Evolutionary conservation across 2,888 invertebrate species (phyloP), one percentile per base, ranked within the genome.

Genomic region (Xestia c-nigrum): DNA sequence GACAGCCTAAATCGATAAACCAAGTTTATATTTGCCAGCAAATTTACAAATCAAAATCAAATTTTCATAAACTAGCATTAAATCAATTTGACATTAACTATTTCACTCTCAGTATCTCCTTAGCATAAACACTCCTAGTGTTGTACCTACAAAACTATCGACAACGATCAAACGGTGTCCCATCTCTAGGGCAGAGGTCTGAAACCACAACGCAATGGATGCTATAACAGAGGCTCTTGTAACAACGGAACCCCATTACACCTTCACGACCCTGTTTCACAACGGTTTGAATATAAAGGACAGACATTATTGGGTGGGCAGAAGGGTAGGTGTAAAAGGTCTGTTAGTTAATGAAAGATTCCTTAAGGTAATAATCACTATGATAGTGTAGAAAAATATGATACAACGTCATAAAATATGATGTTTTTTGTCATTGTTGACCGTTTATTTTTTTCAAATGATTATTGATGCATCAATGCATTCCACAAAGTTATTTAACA

Each of bases 181-280:
- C 84, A 71, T 9, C 80, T 67, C 70, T 72, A 75, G 43, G 40
- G 9, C 75, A 75, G 59, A 65, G 80, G 80, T 63, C 71, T 31
- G 16, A 57, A 67, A 80, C 83, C 83, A 63, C 83, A 83, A 68
- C 63, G 66, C 63, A 76, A 80, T 80, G 72, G 84, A 67, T 52
- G 70, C 80, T 68, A 55, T 67, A 76, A 84, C 80, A 63, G 75
- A 24, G 43, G 52, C 61, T 63, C 52, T 70, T 72, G 84, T 80
- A 69, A 66, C 82, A 84, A 65, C 76, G 72, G 74, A 31, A 67
- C 38, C 46, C 71, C 80, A 76, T 84, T 80, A 71, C 80, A 73
- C 59, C 72, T 71, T 72, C 63, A 83, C 43, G 76, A 72, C 61
- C 63, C 72, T 70, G 76, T 84, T 80, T 43, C 65, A 75, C 69